Evolutionary conservation across 2,797 vertebrate species (phyloP).

Genomic region (Lepilemur septentrionalis): DNA sequence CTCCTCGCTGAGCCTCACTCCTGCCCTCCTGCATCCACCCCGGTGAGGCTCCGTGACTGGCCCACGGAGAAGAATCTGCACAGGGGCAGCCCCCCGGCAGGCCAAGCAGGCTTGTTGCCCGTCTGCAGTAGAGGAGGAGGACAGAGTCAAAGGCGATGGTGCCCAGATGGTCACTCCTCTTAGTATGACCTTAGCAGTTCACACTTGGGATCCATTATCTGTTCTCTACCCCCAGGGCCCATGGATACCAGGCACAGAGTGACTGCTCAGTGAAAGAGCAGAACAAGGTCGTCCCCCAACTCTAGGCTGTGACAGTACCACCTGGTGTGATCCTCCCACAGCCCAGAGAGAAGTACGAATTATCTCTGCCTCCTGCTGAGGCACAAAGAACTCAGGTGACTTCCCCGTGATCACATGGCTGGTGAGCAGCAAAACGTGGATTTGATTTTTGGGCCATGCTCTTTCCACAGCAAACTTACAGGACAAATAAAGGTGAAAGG

Average conservation of each 20-base stretch:
- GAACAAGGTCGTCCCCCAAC: neutral
- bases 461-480: neutral
- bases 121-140: neutral
- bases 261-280: neutral
- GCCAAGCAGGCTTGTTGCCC: too few species aligned
- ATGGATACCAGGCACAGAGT: neutral
- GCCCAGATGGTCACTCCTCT: neutral
- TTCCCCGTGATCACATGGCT: fast-evolving
- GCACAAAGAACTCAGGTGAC: neutral
- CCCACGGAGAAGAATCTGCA: too few species aligned
- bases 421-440: neutral
- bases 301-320: neutral
- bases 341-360: neutral
- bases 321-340: fast-evolving
- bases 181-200: neutral
- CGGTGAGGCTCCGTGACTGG: too few species aligned
- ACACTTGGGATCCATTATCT: neutral
- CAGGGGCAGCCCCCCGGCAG: too few species aligned
- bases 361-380: neutral
- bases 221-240: neutral
- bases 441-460: neutral
- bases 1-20: too few species aligned
- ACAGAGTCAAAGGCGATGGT: neutral
- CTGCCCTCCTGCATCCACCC: too few species aligned
- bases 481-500: neutral